Percentiles rank a stretch among this genome's conserved stretches.
Conservation (phyloP, 2,888 invertebrate genomes). For the Melinaea menophilus region DNA sequence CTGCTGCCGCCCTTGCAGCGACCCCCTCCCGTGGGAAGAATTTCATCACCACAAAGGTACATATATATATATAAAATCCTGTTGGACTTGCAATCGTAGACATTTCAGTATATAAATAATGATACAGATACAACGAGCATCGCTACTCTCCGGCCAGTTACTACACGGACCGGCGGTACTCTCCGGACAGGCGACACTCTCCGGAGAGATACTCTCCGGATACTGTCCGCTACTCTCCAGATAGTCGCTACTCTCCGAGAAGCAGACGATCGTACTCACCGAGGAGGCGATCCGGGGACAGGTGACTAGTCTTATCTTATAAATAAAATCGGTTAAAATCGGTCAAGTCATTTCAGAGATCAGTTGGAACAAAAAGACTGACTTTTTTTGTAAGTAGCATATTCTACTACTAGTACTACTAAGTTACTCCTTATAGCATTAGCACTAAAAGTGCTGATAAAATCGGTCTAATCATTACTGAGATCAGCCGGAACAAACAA, state of each 20-base stretch:
- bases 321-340: background rate
- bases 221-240: constrained; percentile 36
- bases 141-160: constrained; percentile 71
- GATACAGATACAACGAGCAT: constrained; percentile 41
- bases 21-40: constrained; percentile 78
- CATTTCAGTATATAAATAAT: too few relatives aligned
- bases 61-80: background rate
- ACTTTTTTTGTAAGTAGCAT: too few relatives aligned
- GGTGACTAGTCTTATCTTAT: constrained; percentile 37
- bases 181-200: constrained; percentile 69
- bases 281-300: constrained; percentile 51
- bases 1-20: constrained; percentile 81
- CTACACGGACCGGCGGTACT: constrained; percentile 66
- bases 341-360: too few relatives aligned
- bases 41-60: constrained; percentile 75
- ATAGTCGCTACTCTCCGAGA: constrained; percentile 40
- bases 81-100: too few relatives aligned
- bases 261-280: constrained; percentile 53
- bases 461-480: background rate
- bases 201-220: constrained; percentile 51
- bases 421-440: too few relatives aligned
- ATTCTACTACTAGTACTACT: too few relatives aligned
- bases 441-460: too few relatives aligned
- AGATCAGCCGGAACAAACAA: background rate
- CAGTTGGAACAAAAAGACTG: too few relatives aligned